Conservation (phyloP, 2,797 vertebrate genomes). For the Megaceryle alcyon region DNA sequence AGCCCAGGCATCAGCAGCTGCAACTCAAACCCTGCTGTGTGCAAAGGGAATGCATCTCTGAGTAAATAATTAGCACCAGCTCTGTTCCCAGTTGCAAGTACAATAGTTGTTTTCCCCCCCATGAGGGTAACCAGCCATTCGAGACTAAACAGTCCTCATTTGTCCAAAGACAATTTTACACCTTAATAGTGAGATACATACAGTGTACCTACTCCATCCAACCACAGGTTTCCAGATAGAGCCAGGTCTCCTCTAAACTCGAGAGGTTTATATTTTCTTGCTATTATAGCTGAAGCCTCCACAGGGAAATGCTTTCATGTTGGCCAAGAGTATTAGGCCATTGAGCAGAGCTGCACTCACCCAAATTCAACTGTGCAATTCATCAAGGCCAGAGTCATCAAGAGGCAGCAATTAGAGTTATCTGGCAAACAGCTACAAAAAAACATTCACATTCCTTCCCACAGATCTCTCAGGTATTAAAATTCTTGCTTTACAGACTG, state of each 20-base stretch:
- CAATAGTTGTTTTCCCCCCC: neutral
- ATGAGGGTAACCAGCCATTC: neutral
- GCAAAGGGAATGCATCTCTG: neutral
- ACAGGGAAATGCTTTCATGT: neutral
- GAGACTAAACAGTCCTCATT: neutral
- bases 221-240: neutral
- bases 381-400: neutral
- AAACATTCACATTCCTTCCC: conserved; percentile 5
- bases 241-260: neutral
- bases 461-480: conserved; percentile 38
- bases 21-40: neutral
- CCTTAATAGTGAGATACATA: neutral
- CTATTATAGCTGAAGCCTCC: neutral
- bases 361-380: conserved; percentile 20
- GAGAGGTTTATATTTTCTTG: neutral
- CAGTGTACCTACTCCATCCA: neutral
- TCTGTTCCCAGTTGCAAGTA: neutral
- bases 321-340: neutral
- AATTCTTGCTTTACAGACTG: neutral
- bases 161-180: neutral
- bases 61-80: conserved; percentile 43
- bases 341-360: neutral
- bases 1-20: neutral
- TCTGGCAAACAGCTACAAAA: neutral
- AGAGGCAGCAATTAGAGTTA: conserved; percentile 7